Evolutionary conservation across 2,888 invertebrate genomes (phyloP), one percentile per base, ranked within the genome.

Genomic region (Troilus luridus): DNA sequence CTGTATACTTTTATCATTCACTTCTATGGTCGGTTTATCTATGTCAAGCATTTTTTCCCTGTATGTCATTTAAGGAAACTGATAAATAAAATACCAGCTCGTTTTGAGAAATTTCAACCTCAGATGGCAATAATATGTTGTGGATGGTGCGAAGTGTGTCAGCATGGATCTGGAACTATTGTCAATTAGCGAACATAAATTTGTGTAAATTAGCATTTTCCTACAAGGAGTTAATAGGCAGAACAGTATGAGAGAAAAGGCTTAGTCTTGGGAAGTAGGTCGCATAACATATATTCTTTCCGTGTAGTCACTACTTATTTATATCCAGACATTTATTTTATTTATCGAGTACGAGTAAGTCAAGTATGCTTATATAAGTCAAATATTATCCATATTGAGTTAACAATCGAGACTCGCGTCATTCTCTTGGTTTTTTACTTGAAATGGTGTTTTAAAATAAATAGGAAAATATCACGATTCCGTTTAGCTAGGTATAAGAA

Each of bases 131-230:
- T 41, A 41, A 41, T 41, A 41, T 17, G 19, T 3, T 56, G 85
- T 56, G 56, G 7, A n/a, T 85, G 21, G 56, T 19, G n/a, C 85
- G 11, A 85, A 56, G 85, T 85, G 56, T 85, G 85, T 58, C 85
- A 58, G 41, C 17, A 14, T 21, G 85, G 19, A n/a, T 56, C 85
- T 85, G 54, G 54, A 81, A 81, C 81, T 85, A 56, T 58, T 85
- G 85, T 85, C 85, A 85, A 85, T 85, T 85, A 85, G 85, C 85
- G 24, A 85, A 54, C 85, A 17, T n/a, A 85, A 56, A 85, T 85
- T 77, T 77, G 72, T 77, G 19, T 77, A 77, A 6, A 77, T 77
- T 85, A 56, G 21, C 85, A 85, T 85, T 85, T 85, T 85, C 56
- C 85, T 85, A 56, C 56, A 85, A 85, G 85, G 85, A 58, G 85